These are phyloP conservation scores for Mionectes macconnelli DNA, from an alignment of 2,113 vertebrate species.

Conservation along the genomic window DNA sequence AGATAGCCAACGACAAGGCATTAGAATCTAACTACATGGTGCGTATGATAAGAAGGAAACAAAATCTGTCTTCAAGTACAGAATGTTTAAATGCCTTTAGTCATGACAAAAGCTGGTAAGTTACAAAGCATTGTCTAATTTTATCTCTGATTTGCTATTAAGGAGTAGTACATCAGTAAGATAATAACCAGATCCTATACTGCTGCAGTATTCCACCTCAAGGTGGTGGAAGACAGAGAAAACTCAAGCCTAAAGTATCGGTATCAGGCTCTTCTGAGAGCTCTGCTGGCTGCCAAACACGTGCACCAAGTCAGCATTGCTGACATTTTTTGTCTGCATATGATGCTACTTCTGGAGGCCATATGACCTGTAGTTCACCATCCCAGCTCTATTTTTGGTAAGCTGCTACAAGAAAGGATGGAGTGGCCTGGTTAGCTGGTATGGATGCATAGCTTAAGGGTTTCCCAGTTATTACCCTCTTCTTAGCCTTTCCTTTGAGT, in stretches of 20 bases:
- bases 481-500: not conserved
- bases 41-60: not conserved
- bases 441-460: not conserved
- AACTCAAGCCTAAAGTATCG: not conserved
- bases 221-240: not conserved
- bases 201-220: not conserved
- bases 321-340: slow-evolving; percentile 1
- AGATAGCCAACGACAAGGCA: not conserved
- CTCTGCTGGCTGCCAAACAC: not conserved
- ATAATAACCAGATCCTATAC: not conserved
- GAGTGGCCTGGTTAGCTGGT: not conserved
- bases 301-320: not conserved
- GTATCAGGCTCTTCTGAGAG: not conserved
- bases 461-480: not conserved
- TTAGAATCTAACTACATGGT: not conserved
- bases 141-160: not conserved
- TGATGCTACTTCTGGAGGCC: slow-evolving; percentile 29
- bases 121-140: not conserved
- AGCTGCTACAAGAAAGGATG: slow-evolving; percentile 34
- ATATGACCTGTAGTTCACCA: not conserved
- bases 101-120: not conserved
- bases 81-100: not conserved
- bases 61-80: not conserved
- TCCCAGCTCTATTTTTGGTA: slow-evolving; percentile 29
- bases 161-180: not conserved